Base-by-base conservation (phyloP, 2,888 invertebrate genomes). In the Mycogona germanica region DNA sequence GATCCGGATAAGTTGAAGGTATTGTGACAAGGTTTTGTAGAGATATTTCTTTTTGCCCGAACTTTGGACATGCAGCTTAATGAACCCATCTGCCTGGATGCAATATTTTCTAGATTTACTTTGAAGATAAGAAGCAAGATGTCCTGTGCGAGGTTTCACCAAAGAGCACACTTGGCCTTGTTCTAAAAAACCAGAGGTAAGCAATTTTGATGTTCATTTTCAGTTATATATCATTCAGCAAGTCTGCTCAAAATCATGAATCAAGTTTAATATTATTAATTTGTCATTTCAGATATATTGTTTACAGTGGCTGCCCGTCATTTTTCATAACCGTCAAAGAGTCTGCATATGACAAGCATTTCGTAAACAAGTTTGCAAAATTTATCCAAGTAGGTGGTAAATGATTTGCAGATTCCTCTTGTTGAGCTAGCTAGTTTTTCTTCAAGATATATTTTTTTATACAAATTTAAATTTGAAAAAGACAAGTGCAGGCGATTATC, bases 1-100 rank as follows among this genome's bases (percentile, higher is more conserved):
- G 75, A 66, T 46, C 64, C 73, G 6, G 69, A 74, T 0, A 76
- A 71, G 53, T 65, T 88, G 1, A 76, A 78, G 67, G 73, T 88
- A 45, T 12, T 2, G 12, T 2, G n/a, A 17, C n/a, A 6, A 32
- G n/a, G n/a, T 47, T 28, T 29, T 3, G 6, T 29, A 3, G 3
- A 47, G 3, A 23, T 25, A 9, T 21, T 45, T 9, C 12, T 9
- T 3, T 42, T 42, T 42, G 12, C 25, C 25, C n/a, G 14, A 42
- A 5, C 25, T n/a, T 42, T 42, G 42, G 17, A 14, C 2, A 28
- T 46, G 29, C 23, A 44, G 17, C 26, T 44, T 3, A 23, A 23
- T 21, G 19, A 7, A 45, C 45, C 7, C 6, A 5, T 45, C 17
- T 25, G 7, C 29, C 32, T 48, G 26, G 19, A 35, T 48, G 17